phyloP scores from a whole-genome alignment of 2,113 vertebrate genomes.

The Cairina moschata region DNA sequence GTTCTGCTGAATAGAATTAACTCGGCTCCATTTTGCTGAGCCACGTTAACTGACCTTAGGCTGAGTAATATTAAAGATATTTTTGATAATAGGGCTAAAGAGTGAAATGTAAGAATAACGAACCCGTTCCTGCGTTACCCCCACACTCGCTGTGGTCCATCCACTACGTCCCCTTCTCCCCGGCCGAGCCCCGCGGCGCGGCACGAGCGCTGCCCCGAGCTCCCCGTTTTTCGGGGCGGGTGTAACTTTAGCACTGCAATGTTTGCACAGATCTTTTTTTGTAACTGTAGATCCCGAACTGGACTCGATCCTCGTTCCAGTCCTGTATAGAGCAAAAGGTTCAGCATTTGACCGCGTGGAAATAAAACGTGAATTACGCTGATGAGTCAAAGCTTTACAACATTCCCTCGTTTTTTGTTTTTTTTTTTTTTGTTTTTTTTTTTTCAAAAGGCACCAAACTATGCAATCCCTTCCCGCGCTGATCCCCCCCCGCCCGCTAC shows the following conservation, averaged over 20 bases:
- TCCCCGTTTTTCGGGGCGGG: not conserved
- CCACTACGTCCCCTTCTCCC: not conserved
- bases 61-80: constrained; percentile 72
- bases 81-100: constrained; percentile 78
- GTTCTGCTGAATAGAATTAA: constrained; percentile 68
- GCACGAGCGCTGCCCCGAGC: not conserved
- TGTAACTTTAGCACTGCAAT: constrained; percentile 38
- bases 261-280: constrained; percentile 58
- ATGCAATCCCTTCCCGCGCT: not conserved
- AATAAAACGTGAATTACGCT: not conserved
- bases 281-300: not conserved
- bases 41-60: constrained; percentile 70
- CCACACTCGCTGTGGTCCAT: not conserved
- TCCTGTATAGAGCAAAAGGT: not conserved
- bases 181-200: not conserved
- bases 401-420: not conserved
- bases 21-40: constrained; percentile 79
- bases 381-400: not conserved
- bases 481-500: not conserved
- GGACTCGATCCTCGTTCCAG: not conserved
- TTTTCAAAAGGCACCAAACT: not conserved
- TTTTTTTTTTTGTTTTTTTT: not conserved
- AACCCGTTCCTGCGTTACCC: not conserved
- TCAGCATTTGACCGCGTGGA: not conserved
- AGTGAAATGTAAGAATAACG: not conserved